Conservation (phyloP, 2,797 vertebrate species). For the Loris lydekkerianus region DNA sequence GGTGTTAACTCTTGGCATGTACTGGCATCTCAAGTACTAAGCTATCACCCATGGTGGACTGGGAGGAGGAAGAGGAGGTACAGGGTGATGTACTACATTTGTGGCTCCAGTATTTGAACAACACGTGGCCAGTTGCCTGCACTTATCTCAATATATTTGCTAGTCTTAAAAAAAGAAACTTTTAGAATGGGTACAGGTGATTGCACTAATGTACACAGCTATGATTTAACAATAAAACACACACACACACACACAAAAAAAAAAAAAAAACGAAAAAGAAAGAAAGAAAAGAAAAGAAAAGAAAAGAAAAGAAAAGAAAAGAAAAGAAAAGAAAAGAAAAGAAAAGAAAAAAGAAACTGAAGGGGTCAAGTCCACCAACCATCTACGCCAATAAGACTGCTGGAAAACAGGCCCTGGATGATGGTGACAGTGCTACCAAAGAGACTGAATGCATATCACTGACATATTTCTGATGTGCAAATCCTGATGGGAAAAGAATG, state of each 20-base stretch:
- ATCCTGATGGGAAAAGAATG: background rate
- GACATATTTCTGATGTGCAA: background rate
- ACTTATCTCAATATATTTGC: background rate
- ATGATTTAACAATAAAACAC: too few relatives aligned
- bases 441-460: background rate
- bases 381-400: background rate
- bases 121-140: background rate
- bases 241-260: too few relatives aligned
- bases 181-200: too few relatives aligned
- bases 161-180: background rate
- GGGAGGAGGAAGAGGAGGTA: background rate
- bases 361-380: background rate
- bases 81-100: background rate
- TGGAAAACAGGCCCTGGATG: background rate
- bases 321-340: too few relatives aligned
- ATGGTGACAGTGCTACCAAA: background rate
- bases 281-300: too few relatives aligned
- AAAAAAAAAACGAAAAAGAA: too few relatives aligned
- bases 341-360: background rate
- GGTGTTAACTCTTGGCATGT: background rate
- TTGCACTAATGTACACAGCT: too few relatives aligned
- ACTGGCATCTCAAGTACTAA: background rate
- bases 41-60: background rate
- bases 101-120: background rate
- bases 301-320: too few relatives aligned